Evolutionary conservation across 2,888 invertebrate species (phyloP), one percentile per base, ranked within the genome.

Genomic region (Troglohyphantes excavatus): DNA sequence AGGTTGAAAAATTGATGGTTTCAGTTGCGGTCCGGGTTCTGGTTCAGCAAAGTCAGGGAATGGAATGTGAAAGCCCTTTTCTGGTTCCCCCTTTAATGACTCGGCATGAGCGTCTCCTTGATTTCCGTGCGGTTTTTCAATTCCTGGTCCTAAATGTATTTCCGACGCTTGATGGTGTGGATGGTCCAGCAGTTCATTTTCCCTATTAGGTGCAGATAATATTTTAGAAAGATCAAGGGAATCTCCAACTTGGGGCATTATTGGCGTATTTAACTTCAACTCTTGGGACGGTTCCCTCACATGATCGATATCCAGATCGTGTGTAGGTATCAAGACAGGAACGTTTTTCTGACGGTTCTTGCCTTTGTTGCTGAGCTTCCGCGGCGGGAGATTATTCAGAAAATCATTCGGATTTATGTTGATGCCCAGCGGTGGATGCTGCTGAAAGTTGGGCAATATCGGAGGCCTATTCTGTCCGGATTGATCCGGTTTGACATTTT

Each of bases 1-100:
- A 2, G 78, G 78, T 13, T 53, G 81, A 11, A 90, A 90, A 43
- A 85, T 90, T 17, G 85, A 84, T 2, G 73, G 79, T 67, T 85
- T 70, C n/a, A 84, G n/a, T 21, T 65, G 85, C 6, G 90, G 90
- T n/a, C 90, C 75, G 0, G 90, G 90, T 59, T 90, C 90, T 13
- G 90, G 90, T 68, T 90, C 90, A 6, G 85, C 85, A 75, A 90
- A 90, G 17, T 90, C 90, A 0, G 84, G 85, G 43, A 90, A 90
- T 7, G 79, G 79, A 61, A 89, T 89, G 70, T 83, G 82, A 59
- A 73, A 90, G 17, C 27, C 53, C 21, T 83, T 72, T 13, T 78
- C 84, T 2, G 29, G 19, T 6, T 84, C 83, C 23, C 72, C 68
- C 29, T 84, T 68, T 21, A 79, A 9, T 17, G 70, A 78, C 7